Evolutionary conservation across 2,113 vertebrate genomes (phyloP).

Genomic region (Pica pica): DNA sequence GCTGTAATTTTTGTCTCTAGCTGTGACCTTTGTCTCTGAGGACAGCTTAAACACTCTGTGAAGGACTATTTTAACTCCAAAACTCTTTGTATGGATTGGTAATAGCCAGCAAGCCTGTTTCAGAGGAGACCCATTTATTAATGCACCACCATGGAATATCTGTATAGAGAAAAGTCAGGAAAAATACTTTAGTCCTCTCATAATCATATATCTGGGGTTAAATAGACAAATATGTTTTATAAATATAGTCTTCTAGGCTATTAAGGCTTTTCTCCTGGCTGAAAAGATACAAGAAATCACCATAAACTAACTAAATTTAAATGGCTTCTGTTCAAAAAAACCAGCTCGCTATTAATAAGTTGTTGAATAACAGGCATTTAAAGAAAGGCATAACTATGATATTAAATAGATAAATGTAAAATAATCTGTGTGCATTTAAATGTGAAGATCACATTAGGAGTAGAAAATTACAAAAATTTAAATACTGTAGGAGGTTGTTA

Average conservation of each 20-base stretch:
- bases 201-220: constrained; percentile 39
- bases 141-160: background rate
- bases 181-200: constrained; percentile 16
- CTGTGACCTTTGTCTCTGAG: background rate
- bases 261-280: constrained; percentile 41
- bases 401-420: constrained; percentile 71
- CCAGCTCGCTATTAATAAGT: constrained; percentile 36
- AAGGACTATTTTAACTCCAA: background rate
- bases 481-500: constrained; percentile 68
- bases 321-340: constrained; percentile 12
- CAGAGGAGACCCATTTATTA: constrained; percentile 1
- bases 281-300: constrained; percentile 40
- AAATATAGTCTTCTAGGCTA: constrained; percentile 47
- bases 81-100: background rate
- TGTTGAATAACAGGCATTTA: constrained; percentile 67
- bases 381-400: constrained; percentile 61
- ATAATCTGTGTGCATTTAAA: constrained; percentile 66
- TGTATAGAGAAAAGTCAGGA: constrained; percentile 3
- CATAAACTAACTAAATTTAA: constrained; percentile 58
- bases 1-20: background rate
- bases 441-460: constrained; percentile 65
- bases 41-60: background rate
- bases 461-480: constrained; percentile 68
- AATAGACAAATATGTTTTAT: constrained; percentile 60
- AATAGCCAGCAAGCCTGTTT: constrained; percentile 9